Base-by-base conservation (phyloP, 2,888 invertebrate species). In the Venusia cambrica region DNA sequence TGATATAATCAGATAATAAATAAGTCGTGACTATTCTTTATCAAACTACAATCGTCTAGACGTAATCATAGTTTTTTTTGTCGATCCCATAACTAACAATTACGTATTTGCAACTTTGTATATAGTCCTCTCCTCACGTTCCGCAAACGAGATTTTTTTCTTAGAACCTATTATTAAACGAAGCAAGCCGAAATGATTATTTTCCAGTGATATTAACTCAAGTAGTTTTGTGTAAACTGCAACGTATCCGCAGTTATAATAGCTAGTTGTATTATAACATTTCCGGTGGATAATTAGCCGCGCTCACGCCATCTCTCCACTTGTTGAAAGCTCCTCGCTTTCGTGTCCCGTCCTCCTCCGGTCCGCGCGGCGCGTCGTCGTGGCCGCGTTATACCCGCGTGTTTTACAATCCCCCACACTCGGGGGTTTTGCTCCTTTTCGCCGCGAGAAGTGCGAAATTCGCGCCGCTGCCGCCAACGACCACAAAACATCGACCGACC, bases 381-480 rank as follows among this genome's bases (percentile, higher is more conserved):
- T 17, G 14, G 39, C 49, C 48, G 56, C 63, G 48, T 63, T 61
- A 51, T 57, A 61, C 43, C 42, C 40, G 54, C 57, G 59, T 70
- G 69, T 70, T 65, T 67, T 64, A 63, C 64, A 70, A 67, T 66
- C 57, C 60, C 54, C 41, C 38, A 51, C 45, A 45, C 50, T 40
- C 36, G 28, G 28, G 41, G 35, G 68, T 72, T 74, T 74, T 73
- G 61, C 56, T 59, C 50, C 41, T 55, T 52, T 56, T 54, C 54
- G 43, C 60, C 38, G 58, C 62, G 54, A 49, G 59, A 68, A 71
- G 75, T 76, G 76, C 64, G 66, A 75, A 73, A 66, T 73, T 72
- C 62, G 62, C 64, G 62, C 63, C 61, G 54, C 52, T 46, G 18
- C 27, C 51, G 48, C 45, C 37, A 47, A 48, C 51, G 48, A 45